Evolutionary conservation across 1,140 invertebrate species (phyloP).

Genomic region (Pogonus chalceus): DNA sequence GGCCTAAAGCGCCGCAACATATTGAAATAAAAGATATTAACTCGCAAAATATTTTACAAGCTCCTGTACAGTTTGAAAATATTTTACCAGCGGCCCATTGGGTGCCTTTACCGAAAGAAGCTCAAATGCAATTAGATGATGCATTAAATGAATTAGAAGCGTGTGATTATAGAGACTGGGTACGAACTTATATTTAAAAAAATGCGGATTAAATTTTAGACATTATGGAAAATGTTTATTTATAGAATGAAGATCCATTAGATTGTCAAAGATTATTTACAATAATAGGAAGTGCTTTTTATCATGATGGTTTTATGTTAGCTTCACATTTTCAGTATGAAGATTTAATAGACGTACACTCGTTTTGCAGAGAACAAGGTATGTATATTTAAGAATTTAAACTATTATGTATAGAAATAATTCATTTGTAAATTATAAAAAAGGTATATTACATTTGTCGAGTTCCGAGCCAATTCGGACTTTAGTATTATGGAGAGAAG

Average conservation of each 20-base stretch:
- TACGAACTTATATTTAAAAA: constrained; percentile 27
- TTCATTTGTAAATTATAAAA: no score
- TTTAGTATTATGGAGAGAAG: constrained; percentile 66
- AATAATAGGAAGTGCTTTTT: constrained; percentile 61
- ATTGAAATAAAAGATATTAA: constrained; percentile 7
- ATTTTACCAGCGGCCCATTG: constrained; percentile 40
- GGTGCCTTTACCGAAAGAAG: constrained; percentile 60
- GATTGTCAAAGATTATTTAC: constrained; percentile 68
- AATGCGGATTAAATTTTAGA: constrained; percentile 4
- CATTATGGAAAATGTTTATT: constrained; percentile 14
- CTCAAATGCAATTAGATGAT: constrained; percentile 65
- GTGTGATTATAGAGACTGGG: constrained; percentile 72
- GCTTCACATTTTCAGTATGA: constrained; percentile 59
- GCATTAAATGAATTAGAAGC: constrained; percentile 70
- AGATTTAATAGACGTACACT: constrained; percentile 58
- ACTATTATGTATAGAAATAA: no score
- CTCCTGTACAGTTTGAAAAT: constrained; percentile 29
- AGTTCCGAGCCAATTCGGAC: constrained; percentile 53
- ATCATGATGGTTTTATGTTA: constrained; percentile 59
- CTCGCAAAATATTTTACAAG: constrained; percentile 8
- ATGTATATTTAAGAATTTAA: no score
- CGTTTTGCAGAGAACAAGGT: constrained; percentile 56
- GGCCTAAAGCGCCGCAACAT: constrained; percentile 24
- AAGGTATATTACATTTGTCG: constrained; percentile 51
- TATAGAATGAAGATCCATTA: constrained; percentile 64